phyloP scores from a whole-genome alignment of 2,113 vertebrate genomes.

The Ellobius talpinus region DNA sequence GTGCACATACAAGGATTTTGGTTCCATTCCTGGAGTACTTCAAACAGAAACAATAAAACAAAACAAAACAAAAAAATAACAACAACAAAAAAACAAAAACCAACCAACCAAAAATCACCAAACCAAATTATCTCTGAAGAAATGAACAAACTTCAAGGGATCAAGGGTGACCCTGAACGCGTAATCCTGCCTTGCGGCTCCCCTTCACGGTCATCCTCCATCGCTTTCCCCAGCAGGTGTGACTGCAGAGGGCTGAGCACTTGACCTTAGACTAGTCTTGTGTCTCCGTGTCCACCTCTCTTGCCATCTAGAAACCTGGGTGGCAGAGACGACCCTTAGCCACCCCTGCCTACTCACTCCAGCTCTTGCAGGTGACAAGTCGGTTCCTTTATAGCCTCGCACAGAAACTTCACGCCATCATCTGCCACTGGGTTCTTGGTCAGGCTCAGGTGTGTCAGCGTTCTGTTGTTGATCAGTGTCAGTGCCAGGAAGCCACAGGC shows the following conservation, averaged over 20 bases:
- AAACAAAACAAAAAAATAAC: too few species aligned
- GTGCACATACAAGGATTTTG: not conserved
- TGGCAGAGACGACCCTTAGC: accelerated
- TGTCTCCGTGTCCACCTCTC: not conserved
- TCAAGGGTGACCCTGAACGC: not conserved
- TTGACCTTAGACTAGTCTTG: not conserved
- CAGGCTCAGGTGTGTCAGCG: constrained; percentile 63
- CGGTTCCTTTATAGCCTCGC: not conserved
- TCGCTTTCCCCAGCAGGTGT: too few species aligned
- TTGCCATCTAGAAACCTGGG: accelerated
- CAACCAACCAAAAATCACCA: not conserved
- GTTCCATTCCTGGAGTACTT: not conserved
- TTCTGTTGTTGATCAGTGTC: not conserved
- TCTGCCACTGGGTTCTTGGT: constrained; percentile 37
- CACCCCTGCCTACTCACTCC: constrained; percentile 6
- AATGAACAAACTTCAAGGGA: not conserved
- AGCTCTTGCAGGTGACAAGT: constrained; percentile 59
- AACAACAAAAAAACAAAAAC: not conserved
- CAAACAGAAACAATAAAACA: not conserved
- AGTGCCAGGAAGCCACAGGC: constrained; percentile 24
- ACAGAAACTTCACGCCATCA: not conserved
- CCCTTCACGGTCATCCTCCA: not conserved
- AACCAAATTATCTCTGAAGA: not conserved
- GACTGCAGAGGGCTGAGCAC: accelerated
- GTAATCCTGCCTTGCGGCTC: not conserved